phyloP scores from a whole-genome alignment of 2,113 vertebrate genomes.

The Oreochromis niloticus region DNA sequence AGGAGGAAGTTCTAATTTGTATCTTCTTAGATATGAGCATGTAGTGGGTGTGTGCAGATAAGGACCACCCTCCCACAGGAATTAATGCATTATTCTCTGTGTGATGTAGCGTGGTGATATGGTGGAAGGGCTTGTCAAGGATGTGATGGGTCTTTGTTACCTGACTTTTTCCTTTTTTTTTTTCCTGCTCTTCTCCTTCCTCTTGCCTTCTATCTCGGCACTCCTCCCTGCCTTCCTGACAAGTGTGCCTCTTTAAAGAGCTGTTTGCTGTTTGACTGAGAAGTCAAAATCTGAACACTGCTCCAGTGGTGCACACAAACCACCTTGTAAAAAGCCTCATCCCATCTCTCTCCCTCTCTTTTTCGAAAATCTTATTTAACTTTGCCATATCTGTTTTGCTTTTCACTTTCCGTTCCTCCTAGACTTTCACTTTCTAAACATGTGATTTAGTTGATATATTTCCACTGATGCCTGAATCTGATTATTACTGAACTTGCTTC shows the following conservation, averaged over 20 bases:
- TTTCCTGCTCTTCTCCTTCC: neutral
- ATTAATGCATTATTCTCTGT: constrained; percentile 58
- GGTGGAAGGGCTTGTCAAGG: constrained; percentile 29
- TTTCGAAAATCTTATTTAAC: neutral
- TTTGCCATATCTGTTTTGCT: neutral
- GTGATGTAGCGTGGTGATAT: constrained; percentile 30
- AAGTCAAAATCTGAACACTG: constrained; percentile 22
- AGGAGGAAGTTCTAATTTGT: constrained; percentile 41
- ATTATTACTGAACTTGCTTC: neutral
- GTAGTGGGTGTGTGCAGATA: constrained; percentile 35
- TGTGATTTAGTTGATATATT: neutral
- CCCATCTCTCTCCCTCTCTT: neutral
- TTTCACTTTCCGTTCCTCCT: neutral
- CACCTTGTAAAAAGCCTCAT: neutral
- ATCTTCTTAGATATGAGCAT: neutral
- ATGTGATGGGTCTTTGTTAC: constrained; percentile 65
- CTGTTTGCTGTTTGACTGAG: constrained; percentile 45
- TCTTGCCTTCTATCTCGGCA: neutral
- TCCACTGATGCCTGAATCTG: neutral
- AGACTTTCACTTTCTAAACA: neutral
- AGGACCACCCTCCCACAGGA: constrained; percentile 14
- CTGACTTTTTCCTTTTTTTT: constrained; percentile 16
- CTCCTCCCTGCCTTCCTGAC: neutral
- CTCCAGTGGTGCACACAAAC: neutral
- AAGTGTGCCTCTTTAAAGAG: constrained; percentile 29